Conservation (phyloP, 2,797 vertebrate genomes). For the Tangara arthus region DNA sequence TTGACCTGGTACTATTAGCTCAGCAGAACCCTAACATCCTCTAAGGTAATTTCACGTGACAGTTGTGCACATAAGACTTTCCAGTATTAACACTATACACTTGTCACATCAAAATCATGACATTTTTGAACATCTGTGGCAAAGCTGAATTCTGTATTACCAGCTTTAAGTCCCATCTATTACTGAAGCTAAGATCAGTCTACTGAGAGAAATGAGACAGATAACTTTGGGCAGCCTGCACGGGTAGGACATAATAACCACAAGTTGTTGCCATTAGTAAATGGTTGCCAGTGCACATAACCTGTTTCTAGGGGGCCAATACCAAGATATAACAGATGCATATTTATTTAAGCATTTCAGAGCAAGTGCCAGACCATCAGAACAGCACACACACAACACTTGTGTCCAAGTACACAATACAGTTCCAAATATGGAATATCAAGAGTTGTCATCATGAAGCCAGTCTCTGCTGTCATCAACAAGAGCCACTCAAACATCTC, state of each 20-base stretch:
- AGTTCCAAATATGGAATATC: not conserved
- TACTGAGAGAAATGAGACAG: not conserved
- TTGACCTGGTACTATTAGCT: not conserved
- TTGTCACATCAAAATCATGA: not conserved
- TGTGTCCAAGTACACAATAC: not conserved
- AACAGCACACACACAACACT: not conserved
- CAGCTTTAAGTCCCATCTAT: not conserved
- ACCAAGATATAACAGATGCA: not conserved
- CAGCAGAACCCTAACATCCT: not conserved
- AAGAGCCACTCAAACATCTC: not conserved
- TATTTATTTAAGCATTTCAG: not conserved
- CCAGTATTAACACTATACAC: not conserved
- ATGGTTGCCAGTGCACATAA: not conserved
- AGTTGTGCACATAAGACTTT: not conserved
- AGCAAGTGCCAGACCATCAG: not conserved
- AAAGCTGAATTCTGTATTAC: not conserved
- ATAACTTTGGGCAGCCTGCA: not conserved
- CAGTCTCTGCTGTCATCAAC: not conserved
- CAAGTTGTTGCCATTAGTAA: not conserved
- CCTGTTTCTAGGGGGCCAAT: not conserved
- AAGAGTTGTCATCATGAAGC: not conserved
- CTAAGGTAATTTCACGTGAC: not conserved
- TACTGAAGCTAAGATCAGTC: not conserved
- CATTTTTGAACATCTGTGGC: not conserved
- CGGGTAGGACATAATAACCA: rapidly evolving